These are phyloP conservation scores for Cassiopea andromeda DNA, from an alignment of 30 jellyfish, hydroid and myxozoan species.

Conservation along the genomic window DNA sequence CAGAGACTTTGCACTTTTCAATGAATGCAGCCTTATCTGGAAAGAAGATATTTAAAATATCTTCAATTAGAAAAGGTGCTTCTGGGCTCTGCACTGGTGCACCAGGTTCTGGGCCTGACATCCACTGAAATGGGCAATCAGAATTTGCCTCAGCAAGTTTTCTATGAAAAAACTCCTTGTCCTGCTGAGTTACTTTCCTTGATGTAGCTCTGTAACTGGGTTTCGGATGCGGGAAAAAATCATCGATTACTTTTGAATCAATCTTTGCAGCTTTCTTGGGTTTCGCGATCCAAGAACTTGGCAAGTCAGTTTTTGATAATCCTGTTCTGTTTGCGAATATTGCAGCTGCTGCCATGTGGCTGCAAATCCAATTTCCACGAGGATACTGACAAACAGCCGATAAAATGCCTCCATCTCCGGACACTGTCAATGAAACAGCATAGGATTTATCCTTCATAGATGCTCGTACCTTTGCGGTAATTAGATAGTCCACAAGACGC, in stretches of 20 bases:
- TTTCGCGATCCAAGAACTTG: conserved; percentile 10
- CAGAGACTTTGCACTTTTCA: not conserved
- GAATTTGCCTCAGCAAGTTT: not conserved
- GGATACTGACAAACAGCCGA: conserved; percentile 11
- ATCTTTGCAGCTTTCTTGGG: conserved; percentile 12
- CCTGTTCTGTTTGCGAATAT: conserved; percentile 25
- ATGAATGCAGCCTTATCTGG: not conserved
- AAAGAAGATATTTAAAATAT: not conserved
- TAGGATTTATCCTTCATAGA: conserved; percentile 26
- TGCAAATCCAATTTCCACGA: conserved; percentile 27
- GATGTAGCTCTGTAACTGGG: conserved; percentile 1
- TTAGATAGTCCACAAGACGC: not conserved
- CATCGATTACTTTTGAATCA: not conserved
- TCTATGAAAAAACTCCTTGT: not conserved
- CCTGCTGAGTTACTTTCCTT: conserved; percentile 5
- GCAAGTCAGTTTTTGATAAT: conserved; percentile 20
- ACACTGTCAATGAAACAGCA: not conserved
- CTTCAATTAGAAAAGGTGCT: not conserved
- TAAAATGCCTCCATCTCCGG: conserved; percentile 5
- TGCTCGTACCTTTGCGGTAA: conserved; percentile 4
- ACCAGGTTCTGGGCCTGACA: not conserved
- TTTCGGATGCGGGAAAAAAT: conserved; percentile 1
- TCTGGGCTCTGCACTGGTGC: not conserved
- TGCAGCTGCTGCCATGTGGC: conserved; percentile 46
- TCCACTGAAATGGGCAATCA: too few species aligned